Base-by-base conservation (phyloP, 2,888 invertebrate species). In the Oligia latruncula region DNA sequence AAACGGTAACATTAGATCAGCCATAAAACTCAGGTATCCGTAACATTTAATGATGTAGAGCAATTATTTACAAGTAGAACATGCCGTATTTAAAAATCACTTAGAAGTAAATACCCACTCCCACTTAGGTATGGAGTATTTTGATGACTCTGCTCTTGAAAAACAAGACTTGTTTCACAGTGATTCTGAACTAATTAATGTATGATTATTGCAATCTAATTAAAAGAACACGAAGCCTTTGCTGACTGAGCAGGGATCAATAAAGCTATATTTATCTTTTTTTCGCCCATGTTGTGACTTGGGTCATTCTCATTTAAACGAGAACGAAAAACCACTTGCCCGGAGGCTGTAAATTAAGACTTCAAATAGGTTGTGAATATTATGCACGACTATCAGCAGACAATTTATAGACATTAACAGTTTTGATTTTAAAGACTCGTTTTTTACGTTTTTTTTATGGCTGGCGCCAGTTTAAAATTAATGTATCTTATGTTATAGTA, bases 391-490 rank as follows among this genome's bases (percentile, higher is more conserved):
- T 77, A 80, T 78, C 75, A 74, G 62, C 64, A 71, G 73, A 74
- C 73, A 77, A 71, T 84, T 88, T 83, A 84, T 80, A 76, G 79
- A 77, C 70, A 40, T 67, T 85, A 88, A 87, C 87, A 80, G 88
- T 86, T 74, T 74, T 74, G 70, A 78, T 82, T 73, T 65, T 60
- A 71, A 78, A 81, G 76, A 88, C 80, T 79, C 20, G 82, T 82
- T 80, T 80, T 81, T 78, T 77, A 77, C 55, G 74, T 74, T 71
- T 67, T 58, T 67, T 15, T 60, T n/a, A 66, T 68, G 35, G 40
- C 77, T 64, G 74, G 68, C 74, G 76, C 80, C 81, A 77, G 71
- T 29, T 71, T 64, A 65, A 17, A 35, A 46, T 29, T 3, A 9
- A 29, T 70, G 23, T 64, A 49, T 71, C 35, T 23, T 40, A 35